phyloP scores from a whole-genome alignment of 2,888 invertebrate species.

The Platerodrilus igneus region DNA sequence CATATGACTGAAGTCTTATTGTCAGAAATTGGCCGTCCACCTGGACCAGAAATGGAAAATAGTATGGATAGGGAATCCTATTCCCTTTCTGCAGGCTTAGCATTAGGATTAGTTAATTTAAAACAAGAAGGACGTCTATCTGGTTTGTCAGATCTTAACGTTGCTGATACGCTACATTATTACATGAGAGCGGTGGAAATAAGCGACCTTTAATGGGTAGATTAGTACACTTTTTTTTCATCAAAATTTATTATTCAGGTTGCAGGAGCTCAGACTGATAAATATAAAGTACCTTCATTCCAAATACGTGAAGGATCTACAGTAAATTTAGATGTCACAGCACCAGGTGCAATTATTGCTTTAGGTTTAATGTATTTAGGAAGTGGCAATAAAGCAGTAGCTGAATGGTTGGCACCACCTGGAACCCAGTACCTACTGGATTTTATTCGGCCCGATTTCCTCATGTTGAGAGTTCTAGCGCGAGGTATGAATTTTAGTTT shows the following conservation, averaged over 20 bases:
- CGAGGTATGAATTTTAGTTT: conserved; percentile 52
- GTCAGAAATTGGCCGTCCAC: conserved; percentile 88
- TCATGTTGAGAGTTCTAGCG: conserved; percentile 75
- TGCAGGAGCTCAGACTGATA: conserved; percentile 76
- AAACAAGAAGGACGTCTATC: conserved; percentile 63
- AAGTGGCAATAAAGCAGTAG: conserved; percentile 77
- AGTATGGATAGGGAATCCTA: conserved; percentile 92
- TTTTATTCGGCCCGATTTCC: conserved; percentile 85
- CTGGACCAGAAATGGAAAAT: conserved; percentile 94
- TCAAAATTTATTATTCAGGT: conserved; percentile 13
- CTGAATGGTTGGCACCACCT: conserved; percentile 87
- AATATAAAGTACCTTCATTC: conserved; percentile 80
- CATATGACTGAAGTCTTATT: conserved; percentile 90
- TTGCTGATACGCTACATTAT: conserved; percentile 78
- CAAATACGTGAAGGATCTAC: conserved; percentile 86
- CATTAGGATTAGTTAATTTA: conserved; percentile 84
- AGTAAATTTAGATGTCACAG: conserved; percentile 92
- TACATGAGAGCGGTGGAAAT: conserved; percentile 95
- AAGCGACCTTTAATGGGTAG: conserved; percentile 63
- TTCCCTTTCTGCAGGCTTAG: conserved; percentile 88
- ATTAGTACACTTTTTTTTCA: not conserved
- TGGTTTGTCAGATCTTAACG: conserved; percentile 63
- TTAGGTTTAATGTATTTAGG: conserved; percentile 89
- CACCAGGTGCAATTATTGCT: conserved; percentile 92
- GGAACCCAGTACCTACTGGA: conserved; percentile 86